phyloP scores from a whole-genome alignment of 2,113 vertebrate genomes.

The Empidonax alnorum region DNA sequence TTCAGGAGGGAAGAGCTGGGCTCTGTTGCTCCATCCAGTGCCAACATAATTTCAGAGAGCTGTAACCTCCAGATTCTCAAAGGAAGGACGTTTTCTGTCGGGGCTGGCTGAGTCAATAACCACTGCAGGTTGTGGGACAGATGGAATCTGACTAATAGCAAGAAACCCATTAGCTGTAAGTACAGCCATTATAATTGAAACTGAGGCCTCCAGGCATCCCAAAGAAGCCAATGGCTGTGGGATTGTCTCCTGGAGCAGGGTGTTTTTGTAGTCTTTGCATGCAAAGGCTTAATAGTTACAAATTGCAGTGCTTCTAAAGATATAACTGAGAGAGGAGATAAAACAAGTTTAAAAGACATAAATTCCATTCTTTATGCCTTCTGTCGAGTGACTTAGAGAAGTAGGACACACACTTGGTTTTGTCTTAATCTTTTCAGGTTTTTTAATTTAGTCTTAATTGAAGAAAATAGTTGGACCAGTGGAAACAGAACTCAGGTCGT shows the following conservation, averaged over 20 bases:
- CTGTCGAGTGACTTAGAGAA: not conserved
- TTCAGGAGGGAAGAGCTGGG: not conserved
- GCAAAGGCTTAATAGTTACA: not conserved
- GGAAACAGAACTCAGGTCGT: not conserved
- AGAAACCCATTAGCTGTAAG: not conserved
- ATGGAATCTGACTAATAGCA: slow-evolving; percentile 34
- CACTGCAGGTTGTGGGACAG: not conserved
- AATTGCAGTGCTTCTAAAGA: not conserved
- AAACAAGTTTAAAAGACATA: not conserved
- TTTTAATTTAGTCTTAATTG: not conserved
- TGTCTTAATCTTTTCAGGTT: not conserved
- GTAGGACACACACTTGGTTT: not conserved
- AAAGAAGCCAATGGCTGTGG: not conserved
- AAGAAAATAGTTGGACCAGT: not conserved
- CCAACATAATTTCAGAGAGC: not conserved
- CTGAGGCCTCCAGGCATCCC: not conserved
- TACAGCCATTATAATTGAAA: not conserved
- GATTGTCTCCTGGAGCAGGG: not conserved
- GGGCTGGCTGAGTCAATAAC: not conserved
- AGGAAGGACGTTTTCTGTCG: not conserved
- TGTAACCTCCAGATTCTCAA: not conserved
- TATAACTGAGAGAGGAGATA: not conserved
- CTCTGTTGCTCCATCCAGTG: not conserved
- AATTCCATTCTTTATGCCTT: not conserved
- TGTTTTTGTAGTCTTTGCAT: not conserved